phyloP scores from a whole-genome alignment of 1,140 invertebrate species.

The Pteromalus puparum region DNA sequence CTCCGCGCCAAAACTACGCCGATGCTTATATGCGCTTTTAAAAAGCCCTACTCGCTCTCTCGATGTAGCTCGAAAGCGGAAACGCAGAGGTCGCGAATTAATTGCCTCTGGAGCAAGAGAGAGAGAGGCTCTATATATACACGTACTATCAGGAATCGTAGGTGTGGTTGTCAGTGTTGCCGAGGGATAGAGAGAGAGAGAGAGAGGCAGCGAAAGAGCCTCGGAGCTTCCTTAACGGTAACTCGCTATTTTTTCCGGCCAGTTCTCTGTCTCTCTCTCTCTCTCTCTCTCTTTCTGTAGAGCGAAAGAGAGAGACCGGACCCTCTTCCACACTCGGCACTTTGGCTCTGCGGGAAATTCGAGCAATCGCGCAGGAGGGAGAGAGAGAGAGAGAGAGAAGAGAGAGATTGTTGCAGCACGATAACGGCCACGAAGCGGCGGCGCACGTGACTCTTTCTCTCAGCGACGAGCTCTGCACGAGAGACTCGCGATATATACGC shows the following conservation, averaged over 20 bases:
- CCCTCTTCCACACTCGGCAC: constrained; percentile 23
- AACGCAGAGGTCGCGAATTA: constrained; percentile 23
- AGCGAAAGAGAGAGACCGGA: constrained; percentile 12
- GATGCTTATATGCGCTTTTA: too few relatives aligned
- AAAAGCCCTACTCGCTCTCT: too few relatives aligned
- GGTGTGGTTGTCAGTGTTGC: constrained; percentile 45
- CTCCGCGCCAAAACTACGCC: too few relatives aligned
- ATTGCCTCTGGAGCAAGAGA: constrained; percentile 36
- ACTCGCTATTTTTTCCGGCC: constrained; percentile 30
- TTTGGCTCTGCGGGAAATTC: constrained; percentile 46
- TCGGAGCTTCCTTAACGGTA: constrained; percentile 51
- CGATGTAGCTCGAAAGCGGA: too few relatives aligned
- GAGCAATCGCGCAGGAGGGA: constrained; percentile 14
- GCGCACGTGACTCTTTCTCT: constrained; percentile 43
- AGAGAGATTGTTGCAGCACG: constrained; percentile 35
- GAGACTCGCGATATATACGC: background rate
- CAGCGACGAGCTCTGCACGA: background rate
- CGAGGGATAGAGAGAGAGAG: constrained; percentile 12
- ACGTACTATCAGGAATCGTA: constrained; percentile 44
- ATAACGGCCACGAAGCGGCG: constrained; percentile 34
- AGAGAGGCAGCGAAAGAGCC: background rate
- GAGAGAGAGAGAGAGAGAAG: background rate
- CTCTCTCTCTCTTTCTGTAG: background rate
- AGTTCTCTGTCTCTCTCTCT: background rate
- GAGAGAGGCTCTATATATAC: background rate